Evolutionary conservation across 2,797 vertebrate genomes (phyloP).

Genomic region (Cryptoprocta ferox): DNA sequence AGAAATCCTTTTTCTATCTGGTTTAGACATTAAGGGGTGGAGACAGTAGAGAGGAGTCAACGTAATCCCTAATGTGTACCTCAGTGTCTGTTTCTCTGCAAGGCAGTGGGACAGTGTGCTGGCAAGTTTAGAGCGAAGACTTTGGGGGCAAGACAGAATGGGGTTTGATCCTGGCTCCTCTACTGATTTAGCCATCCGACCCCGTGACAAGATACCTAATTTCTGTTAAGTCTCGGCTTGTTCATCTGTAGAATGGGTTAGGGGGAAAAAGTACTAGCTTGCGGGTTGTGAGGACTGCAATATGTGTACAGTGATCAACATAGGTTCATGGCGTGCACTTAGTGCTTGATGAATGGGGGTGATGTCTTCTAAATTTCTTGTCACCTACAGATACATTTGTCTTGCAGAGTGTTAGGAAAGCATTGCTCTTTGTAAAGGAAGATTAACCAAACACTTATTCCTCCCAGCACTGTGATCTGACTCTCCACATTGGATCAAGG

Average conservation of each 20-base stretch:
- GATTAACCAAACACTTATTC: neutral
- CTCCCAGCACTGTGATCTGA: neutral
- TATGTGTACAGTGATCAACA: no score
- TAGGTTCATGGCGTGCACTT: neutral
- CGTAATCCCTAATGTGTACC: neutral
- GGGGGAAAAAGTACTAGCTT: neutral
- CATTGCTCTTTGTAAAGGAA: neutral
- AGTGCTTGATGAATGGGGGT: neutral
- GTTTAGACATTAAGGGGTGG: neutral
- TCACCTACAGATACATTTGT: neutral
- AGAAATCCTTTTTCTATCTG: constrained; percentile 22
- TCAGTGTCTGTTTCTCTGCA: neutral
- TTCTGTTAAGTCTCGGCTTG: neutral
- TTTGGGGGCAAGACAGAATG: neutral
- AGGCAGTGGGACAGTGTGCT: neutral
- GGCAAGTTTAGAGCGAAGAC: neutral
- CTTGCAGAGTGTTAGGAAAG: neutral
- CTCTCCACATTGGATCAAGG: neutral
- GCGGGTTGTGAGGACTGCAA: neutral
- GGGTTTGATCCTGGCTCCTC: neutral
- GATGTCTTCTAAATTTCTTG: neutral
- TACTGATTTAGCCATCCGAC: neutral
- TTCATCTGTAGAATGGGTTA: neutral
- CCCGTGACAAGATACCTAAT: neutral
- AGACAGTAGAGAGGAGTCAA: neutral